Evolutionary conservation across 1,140 invertebrate species (phyloP).

Genomic region (Drosophila tsacasi): DNA sequence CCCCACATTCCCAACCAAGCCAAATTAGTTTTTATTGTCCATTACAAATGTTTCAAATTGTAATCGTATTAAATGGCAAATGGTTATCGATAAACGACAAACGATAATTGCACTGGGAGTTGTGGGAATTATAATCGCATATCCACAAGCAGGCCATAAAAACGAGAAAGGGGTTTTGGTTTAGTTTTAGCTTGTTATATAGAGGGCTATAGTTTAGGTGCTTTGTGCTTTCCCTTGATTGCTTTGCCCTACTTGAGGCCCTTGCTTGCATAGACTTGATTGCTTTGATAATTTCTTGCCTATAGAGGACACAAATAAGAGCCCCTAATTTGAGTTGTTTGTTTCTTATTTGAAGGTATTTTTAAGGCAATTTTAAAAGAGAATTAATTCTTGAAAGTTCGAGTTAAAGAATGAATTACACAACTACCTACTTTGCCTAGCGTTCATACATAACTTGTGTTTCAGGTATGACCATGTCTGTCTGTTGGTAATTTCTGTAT

Average conservation of each 20-base stretch:
- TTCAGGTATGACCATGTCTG: not conserved
- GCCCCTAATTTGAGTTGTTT: not conserved
- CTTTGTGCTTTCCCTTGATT: conserved; percentile 14
- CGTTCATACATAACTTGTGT: no score
- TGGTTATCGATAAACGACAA: conserved; percentile 41
- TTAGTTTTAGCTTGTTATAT: conserved; percentile 2
- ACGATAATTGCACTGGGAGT: conserved; percentile 30
- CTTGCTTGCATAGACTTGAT: conserved; percentile 7
- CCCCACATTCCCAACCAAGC: not conserved
- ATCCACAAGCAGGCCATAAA: conserved; percentile 1
- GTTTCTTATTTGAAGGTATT: not conserved
- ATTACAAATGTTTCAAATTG: conserved; percentile 41
- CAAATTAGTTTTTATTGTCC: conserved; percentile 50
- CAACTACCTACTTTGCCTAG: not conserved
- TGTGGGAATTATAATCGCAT: conserved; percentile 37
- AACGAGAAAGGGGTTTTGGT: conserved; percentile 17
- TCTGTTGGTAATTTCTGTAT: not conserved
- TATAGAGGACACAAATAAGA: not conserved
- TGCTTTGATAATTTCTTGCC: conserved; percentile 1
- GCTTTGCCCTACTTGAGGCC: conserved; percentile 11
- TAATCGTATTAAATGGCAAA: conserved; percentile 50
- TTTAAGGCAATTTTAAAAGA: not conserved
- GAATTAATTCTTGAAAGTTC: not conserved
- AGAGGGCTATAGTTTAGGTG: not conserved
- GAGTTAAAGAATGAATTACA: not conserved